These are phyloP conservation scores for Aphelocoma coerulescens DNA, from an alignment of 2,113 vertebrate species.

Conservation along the genomic window DNA sequence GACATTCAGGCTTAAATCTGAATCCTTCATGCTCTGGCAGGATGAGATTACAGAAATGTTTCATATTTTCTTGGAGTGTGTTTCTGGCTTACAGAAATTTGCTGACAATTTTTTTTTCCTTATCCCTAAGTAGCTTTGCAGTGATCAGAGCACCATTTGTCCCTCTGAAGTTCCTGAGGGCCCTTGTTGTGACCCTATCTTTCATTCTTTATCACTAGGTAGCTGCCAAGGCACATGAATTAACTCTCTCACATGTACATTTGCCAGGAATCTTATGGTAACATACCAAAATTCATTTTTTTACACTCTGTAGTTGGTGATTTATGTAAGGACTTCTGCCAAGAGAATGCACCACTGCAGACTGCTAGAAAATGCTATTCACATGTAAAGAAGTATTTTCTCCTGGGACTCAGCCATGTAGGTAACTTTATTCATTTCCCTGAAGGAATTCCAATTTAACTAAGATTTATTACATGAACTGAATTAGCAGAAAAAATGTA, in stretches of 20 bases:
- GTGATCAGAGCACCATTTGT: background rate
- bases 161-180: background rate
- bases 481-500: background rate
- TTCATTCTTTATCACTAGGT: background rate
- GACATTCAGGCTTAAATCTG: background rate
- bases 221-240: background rate
- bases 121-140: background rate
- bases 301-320: background rate
- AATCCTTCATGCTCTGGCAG: background rate
- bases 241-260: background rate
- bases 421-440: background rate
- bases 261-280: slow-evolving; percentile 17
- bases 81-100: background rate
- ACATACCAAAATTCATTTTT: background rate
- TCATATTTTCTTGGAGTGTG: background rate
- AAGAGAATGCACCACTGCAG: background rate
- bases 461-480: background rate
- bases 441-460: background rate
- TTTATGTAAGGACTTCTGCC: slow-evolving; percentile 7
- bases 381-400: background rate
- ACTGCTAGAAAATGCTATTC: background rate
- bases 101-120: background rate
- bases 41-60: background rate
- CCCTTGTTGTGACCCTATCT: background rate
- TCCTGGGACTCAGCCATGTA: background rate